Evolutionary conservation across 2,797 vertebrate genomes (phyloP).

Genomic region (Hyperoplus lanceolatus): DNA sequence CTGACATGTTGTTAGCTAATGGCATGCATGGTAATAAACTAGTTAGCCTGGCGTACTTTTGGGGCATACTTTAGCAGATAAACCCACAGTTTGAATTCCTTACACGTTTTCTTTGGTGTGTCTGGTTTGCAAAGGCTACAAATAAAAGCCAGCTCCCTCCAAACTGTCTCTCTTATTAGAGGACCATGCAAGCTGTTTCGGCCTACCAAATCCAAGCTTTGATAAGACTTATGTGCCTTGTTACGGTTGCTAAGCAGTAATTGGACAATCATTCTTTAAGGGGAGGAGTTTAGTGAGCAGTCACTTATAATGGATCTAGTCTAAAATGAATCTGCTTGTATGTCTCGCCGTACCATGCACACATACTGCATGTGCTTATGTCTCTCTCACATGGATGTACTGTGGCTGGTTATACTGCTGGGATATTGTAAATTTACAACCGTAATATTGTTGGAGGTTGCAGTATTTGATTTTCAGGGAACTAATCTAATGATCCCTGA

Average conservation of each 20-base stretch:
- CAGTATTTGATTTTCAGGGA: constrained; percentile 54
- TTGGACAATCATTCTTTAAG: constrained; percentile 2
- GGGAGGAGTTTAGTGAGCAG: not conserved
- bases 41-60: not conserved
- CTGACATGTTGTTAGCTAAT: not conserved
- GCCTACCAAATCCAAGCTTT: not conserved
- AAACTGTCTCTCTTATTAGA: not conserved
- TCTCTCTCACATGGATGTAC: not conserved
- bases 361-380: not conserved
- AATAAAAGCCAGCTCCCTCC: not conserved
- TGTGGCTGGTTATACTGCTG: constrained; percentile 21
- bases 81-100: not conserved
- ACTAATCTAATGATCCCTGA: constrained; percentile 51
- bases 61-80: not conserved
- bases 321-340: not conserved
- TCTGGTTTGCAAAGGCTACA: not conserved
- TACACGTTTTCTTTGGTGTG: no score
- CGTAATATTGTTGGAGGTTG: constrained; percentile 39
- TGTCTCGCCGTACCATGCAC: not conserved
- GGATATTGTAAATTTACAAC: constrained; percentile 32
- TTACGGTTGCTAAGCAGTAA: not conserved
- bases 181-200: not conserved
- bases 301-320: not conserved
- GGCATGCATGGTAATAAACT: not conserved
- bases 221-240: not conserved